phyloP scores from a whole-genome alignment of 2,888 invertebrate species.

The Eledona agricola region DNA sequence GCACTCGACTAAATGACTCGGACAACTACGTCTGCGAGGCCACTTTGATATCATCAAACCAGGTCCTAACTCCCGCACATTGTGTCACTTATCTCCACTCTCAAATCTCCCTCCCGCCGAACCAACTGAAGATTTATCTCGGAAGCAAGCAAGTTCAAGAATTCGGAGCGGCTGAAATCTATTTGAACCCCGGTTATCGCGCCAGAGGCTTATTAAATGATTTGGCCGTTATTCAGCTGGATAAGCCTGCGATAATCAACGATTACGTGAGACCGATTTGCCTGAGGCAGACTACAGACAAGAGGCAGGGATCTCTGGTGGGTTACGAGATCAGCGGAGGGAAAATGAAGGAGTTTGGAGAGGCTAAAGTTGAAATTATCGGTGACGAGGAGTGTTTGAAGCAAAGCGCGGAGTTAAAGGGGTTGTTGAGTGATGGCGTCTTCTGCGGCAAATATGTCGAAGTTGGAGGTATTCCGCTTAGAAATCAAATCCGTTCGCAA shows the following conservation, averaged over 20 bases:
- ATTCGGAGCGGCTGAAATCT: slow-evolving; percentile 60
- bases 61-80: slow-evolving; percentile 47
- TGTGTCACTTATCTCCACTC: slow-evolving; percentile 46
- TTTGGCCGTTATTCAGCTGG: slow-evolving; percentile 64
- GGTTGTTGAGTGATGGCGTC: slow-evolving; percentile 36
- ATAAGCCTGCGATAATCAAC: slow-evolving; percentile 62
- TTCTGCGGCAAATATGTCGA: slow-evolving; percentile 37
- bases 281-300: slow-evolving; percentile 47
- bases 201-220: slow-evolving; percentile 65
- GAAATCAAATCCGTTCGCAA: not conserved
- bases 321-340: slow-evolving; percentile 40
- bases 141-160: slow-evolving; percentile 29
- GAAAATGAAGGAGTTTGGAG: slow-evolving; percentile 22
- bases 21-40: slow-evolving; percentile 42
- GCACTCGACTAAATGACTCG: slow-evolving; percentile 27
- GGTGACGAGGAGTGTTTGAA: slow-evolving; percentile 38
- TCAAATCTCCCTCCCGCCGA: slow-evolving; percentile 31
- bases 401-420: slow-evolving; percentile 6
- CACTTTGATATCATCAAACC: slow-evolving; percentile 41
- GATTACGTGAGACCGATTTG: slow-evolving; percentile 67
- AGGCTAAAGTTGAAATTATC: slow-evolving; percentile 37
- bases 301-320: slow-evolving; percentile 34
- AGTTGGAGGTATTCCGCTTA: slow-evolving; percentile 36
- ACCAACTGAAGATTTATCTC: slow-evolving; percentile 35
- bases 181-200: slow-evolving; percentile 66